Conservation (phyloP, 2,888 invertebrate genomes). For the Erebia aethiops region DNA sequence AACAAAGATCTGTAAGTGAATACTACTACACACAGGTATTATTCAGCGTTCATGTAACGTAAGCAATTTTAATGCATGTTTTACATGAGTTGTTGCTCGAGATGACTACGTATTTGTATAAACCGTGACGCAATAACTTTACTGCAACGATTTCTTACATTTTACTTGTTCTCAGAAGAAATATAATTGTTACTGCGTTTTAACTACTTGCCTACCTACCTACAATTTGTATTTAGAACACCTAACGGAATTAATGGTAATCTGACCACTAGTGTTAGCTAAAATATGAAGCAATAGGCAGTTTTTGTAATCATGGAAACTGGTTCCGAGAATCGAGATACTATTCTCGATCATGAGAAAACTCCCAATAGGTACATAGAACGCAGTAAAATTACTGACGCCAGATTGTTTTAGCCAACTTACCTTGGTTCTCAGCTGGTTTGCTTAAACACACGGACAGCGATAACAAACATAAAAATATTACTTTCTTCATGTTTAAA, state of each 20-base stretch:
- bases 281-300: constrained; percentile 19
- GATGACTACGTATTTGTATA: neutral
- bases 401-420: constrained; percentile 44
- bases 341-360: constrained; percentile 49
- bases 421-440: constrained; percentile 53
- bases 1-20: too few species aligned
- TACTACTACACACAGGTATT: neutral
- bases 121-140: constrained; percentile 3
- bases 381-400: constrained; percentile 47
- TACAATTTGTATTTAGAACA: constrained; percentile 10
- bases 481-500: constrained; percentile 63
- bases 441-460: constrained; percentile 61
- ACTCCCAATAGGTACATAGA: constrained; percentile 51
- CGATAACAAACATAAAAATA: constrained; percentile 67
- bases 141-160: neutral
- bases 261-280: neutral
- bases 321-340: constrained; percentile 48
- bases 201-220: neutral
- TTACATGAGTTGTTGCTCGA: neutral
- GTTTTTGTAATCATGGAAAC: constrained; percentile 37
- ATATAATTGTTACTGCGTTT: neutral
- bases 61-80: too few species aligned
- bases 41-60: neutral
- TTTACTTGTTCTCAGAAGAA: neutral
- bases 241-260: neutral